Evolutionary conservation across 2,797 vertebrate genomes (phyloP), one percentile per base, ranked within the genome.

Genomic region (Sorex maritimensis): DNA sequence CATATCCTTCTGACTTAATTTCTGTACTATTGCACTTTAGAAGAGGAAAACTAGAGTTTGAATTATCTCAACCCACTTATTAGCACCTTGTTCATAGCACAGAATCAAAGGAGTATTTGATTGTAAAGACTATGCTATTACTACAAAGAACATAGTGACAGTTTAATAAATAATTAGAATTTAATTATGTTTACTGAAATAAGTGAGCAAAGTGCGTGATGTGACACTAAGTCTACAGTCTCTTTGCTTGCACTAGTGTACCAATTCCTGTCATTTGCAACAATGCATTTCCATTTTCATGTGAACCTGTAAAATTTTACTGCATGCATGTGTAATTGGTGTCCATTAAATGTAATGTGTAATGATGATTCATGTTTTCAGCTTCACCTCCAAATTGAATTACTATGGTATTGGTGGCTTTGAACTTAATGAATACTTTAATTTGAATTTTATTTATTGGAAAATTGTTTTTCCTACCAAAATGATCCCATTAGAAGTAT

Each of bases 401-500:
- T 86, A 81, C 12, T 61, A 83, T 78, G 79, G 68, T 81, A 52
- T 94, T 90, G 24, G 78, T 93, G 44, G 78, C 61, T 91, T 94
- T 87, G 55, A 93, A 94, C 83, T 92, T 94, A 96, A 96, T 96
- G 85, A 97, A 92, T 88, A 93, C 61, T 83, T 95, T 95, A 0
- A 90, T 77, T 63, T 94, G 68, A 11, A 94, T 91, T 89, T 69
- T 68, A 82, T 79, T 94, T 77, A 94, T 17, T 77, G 87, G 90
- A 83, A 95, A 96, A 92, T 73, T 65, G 81, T 71, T 87, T 28
- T 71, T 90, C 7, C 38, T 97, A 91, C 75, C 89, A 96, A 96
- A 96, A 92, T n/a, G 92, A 95, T 61, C 93, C 41, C 79, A 26
- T 93, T 96, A 96, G 77, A 96, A 96, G 77, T 91, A 90, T 97